These are phyloP conservation scores for Cheumatopsyche charites DNA, from an alignment of 1,140 invertebrate genomes.

Conservation along the genomic window DNA sequence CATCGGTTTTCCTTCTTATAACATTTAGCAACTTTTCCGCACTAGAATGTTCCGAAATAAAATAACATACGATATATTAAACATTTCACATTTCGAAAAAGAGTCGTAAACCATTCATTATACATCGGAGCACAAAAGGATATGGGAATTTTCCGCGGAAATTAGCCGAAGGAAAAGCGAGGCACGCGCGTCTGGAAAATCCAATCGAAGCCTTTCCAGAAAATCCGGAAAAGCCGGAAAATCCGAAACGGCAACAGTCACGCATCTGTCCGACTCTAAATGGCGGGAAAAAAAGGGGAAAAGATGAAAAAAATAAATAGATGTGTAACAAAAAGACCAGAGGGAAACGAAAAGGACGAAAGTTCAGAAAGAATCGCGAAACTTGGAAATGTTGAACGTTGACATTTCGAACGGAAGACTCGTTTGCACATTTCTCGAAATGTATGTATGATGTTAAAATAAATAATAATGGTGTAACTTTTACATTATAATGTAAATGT, in stretches of 20 bases:
- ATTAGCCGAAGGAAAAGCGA: not conserved
- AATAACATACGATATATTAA: too few species aligned
- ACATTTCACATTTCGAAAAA: too few species aligned
- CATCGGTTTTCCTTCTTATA: too few species aligned
- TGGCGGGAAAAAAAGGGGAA: too few species aligned
- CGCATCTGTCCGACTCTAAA: not conserved
- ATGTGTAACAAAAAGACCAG: too few species aligned
- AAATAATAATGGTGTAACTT: not conserved
- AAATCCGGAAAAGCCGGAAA: not conserved
- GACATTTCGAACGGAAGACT: constrained; percentile 19
- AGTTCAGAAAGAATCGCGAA: constrained; percentile 21
- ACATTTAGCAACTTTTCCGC: too few species aligned
- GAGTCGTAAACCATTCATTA: too few species aligned
- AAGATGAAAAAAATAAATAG: too few species aligned
- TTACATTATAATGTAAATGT: too few species aligned
- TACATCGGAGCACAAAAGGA: too few species aligned
- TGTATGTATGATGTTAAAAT: not conserved
- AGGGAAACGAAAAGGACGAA: not conserved
- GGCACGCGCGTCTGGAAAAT: not conserved
- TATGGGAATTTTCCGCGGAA: too few species aligned
- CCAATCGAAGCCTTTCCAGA: not conserved
- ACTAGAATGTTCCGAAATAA: too few species aligned
- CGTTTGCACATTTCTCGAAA: not conserved
- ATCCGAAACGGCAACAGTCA: constrained; percentile 5
- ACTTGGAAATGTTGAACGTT: constrained; percentile 25